Base-by-base conservation (phyloP, 2,888 invertebrate species). In the Leptinotarsa rubiginosa region DNA sequence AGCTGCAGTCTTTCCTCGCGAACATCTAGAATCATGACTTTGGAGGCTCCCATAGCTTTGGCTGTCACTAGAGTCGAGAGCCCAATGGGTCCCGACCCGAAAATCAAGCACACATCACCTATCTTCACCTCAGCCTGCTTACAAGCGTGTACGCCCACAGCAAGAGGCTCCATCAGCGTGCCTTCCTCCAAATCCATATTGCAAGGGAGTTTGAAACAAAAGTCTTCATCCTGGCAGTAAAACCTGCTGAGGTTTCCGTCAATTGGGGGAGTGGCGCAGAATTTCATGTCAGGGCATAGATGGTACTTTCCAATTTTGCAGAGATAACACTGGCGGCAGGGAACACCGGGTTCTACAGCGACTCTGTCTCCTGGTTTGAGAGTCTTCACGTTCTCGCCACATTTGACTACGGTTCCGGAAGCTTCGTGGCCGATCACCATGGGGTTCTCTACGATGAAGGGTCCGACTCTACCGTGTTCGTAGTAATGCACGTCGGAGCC, bases 401-500 rank as follows among this genome's bases (percentile, higher is more conserved):
- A 90, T 89, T 95, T 93, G 0, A 90, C 91, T 0, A 96, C 94
- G 20, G 92, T 90, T 12, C 95, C 96, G 0, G 95, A 91, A 0
- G 97, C 93, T 88, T 98, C 98, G 85, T 98, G 98, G 0, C 98
- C 98, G 96, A 93, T 69, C 15, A 79, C 91, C 96, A 98, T 97
- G 13, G 98, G 98, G 65, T 92, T 91, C 74, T 92, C 91, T 0
- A 98, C 91, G 50, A 97, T 89, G 86, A 97, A 98, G 85, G 94
- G 92, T 0, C 96, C 97, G 84, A 97, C 97, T 15, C 91, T 87
- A 5, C 98, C 98, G 76, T 92, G 89, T 52, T 92, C 92, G 89
- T 96, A 92, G 88, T 97, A 98, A 88, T 97, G 97, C 4, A 98
- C 96, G 88, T 98, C 98, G 0, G 95, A 95, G 0, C 98, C 98